Base-by-base conservation (phyloP, 1,140 invertebrate genomes). In the Brachionus sp. region DNA sequence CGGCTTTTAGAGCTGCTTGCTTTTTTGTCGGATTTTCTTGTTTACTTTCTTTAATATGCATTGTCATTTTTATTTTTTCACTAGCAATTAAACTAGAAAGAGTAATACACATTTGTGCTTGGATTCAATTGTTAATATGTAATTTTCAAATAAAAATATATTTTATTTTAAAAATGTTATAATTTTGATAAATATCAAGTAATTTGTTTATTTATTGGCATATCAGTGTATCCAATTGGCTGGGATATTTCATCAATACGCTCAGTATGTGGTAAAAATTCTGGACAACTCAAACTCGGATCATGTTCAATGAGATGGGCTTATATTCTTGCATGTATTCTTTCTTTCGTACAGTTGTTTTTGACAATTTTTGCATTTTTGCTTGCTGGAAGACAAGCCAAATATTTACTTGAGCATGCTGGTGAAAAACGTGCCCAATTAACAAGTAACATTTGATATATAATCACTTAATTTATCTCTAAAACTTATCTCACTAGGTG, bases 101-200 rank as follows among this genome's bases (percentile, higher is more conserved):
- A 9, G 95, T 97, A 12, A 96, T 96, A 87, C 93, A 94, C 86
- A 92, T 97, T 75, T 97, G 95, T 87, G 95, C 93, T 33, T 96
- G 94, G 94, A 91, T 97, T 90, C 96, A 98, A 89, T 90, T 95
- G 7, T 90, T 96, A 85, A 95, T 95, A 89, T 95, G 96, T 98
- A 89, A 91, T 91, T 89, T 78, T 46, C 29, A 6, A 64, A 82
- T 16, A 23, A 10, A n/a, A 78, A 50, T 19, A 23, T 25, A 82
- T 29, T 7, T 19, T 16, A 9, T 16, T 66, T 35, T 50, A 84
- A 37, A 6, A 70, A 66, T n/a, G 29, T 39, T 42, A 70, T 19
- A 29, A 29, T 29, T 29, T 19, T 85, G 1, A 39, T 70, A n/a
- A 70, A 39, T 70, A 19, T 70, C 13, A 85, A 89, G 89, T 86